Percentiles rank a stretch among this genome's conserved stretches.
These are phyloP conservation scores for Neodiprion lecontei DNA, from an alignment of 1,140 invertebrate genomes.

Conservation along the genomic window DNA sequence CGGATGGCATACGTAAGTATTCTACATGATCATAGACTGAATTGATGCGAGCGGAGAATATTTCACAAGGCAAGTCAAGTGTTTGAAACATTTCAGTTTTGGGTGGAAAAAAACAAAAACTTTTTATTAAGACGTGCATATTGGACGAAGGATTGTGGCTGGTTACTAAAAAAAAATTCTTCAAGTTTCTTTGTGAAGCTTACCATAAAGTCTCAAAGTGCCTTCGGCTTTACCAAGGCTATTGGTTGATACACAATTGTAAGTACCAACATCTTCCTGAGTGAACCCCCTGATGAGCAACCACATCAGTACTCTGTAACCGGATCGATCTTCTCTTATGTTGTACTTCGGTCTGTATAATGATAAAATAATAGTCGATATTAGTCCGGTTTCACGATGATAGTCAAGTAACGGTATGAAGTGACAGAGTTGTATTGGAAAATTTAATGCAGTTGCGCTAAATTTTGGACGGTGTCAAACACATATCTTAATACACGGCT, in stretches of 20 bases:
- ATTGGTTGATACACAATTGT: constrained; percentile 91
- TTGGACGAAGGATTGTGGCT: too few species aligned
- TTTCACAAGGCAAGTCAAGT: constrained; percentile 14
- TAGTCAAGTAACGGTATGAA: too few species aligned
- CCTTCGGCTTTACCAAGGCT: constrained; percentile 86
- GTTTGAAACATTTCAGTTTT: constrained; percentile 13
- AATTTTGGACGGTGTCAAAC: too few species aligned
- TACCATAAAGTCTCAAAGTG: constrained; percentile 85
- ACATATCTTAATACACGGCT: too few species aligned
- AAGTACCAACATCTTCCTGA: constrained; percentile 82
- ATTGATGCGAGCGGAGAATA: too few species aligned
- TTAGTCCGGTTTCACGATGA: background rate
- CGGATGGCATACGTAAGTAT: too few species aligned
- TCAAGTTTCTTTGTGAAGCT: constrained; percentile 50
- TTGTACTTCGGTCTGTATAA: constrained; percentile 79
- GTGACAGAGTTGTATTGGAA: too few species aligned
- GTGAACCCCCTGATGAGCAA: constrained; percentile 82
- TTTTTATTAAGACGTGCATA: too few species aligned
- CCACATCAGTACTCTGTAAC: constrained; percentile 85
- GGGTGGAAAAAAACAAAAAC: too few species aligned
- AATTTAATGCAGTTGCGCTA: too few species aligned
- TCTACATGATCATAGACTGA: too few species aligned
- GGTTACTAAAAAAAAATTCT: too few species aligned
- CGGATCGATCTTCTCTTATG: constrained; percentile 77
- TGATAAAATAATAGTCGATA: constrained; percentile 11